Evolutionary conservation across 2,888 invertebrate genomes (phyloP).

Genomic region (Machimus atricapillus): DNA sequence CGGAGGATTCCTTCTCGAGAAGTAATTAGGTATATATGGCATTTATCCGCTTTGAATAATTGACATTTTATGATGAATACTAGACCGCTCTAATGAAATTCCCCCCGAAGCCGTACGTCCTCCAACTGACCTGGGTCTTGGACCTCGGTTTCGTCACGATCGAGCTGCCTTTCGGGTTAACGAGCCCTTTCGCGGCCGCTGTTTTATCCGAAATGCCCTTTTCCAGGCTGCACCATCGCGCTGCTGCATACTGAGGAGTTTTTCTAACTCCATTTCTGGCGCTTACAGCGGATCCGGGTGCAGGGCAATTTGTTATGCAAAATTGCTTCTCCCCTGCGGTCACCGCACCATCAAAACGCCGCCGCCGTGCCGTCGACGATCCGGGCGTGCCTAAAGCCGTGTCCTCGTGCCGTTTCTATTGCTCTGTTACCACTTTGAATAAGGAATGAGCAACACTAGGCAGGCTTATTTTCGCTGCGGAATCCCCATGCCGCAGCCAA

Average conservation of each 20-base stretch:
- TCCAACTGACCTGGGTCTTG: background rate
- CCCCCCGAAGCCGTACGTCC: background rate
- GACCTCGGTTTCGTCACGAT: background rate
- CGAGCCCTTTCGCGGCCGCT: background rate
- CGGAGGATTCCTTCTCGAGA: background rate
- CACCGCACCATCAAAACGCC: background rate
- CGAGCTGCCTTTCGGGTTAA: background rate
- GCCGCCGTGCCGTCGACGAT: background rate
- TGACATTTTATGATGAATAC: background rate
- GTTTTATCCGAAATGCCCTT: background rate
- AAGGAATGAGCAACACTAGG: background rate
- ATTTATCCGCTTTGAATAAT: background rate
- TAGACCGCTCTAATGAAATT: background rate
- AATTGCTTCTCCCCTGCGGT: slow-evolving; percentile 13
- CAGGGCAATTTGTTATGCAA: slow-evolving; percentile 30
- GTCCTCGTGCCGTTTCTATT: background rate
- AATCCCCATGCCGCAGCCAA: background rate
- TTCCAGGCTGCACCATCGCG: background rate
- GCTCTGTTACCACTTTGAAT: background rate
- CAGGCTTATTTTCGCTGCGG: background rate
- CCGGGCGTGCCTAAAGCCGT: background rate
- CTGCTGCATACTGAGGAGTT: background rate
- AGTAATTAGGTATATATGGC: background rate
- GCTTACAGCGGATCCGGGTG: background rate
- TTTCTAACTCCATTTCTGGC: background rate